Base-by-base conservation (phyloP, 2,888 invertebrate species). In the Drosophila limbata region DNA sequence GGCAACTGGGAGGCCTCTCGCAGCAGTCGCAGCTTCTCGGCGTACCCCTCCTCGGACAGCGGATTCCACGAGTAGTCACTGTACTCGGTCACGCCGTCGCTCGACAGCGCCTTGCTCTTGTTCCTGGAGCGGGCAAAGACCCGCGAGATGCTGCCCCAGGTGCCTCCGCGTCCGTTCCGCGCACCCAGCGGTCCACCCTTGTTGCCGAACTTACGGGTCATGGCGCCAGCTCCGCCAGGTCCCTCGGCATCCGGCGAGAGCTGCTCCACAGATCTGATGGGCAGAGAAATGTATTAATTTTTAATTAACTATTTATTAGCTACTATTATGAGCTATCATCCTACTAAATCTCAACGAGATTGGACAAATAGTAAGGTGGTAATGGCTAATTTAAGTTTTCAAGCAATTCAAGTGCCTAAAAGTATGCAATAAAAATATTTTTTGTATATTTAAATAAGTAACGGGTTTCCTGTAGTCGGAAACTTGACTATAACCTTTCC, bases 91-190 rank as follows among this genome's bases (percentile, higher is more conserved):
- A 87, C 90, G 4, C 90, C 86, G 57, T 92, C 92, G 10, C 91
- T 89, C 4, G 92, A 92, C 35, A 92, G 67, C 6, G 94, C 93
- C 90, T 96, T 96, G 91, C 96, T 96, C 92, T 97, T 95, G 92
- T 97, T 97, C 52, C 97, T 94, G 73, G 96, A 96, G 60, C 97
- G 94, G 0, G 97, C 97, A 89, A 98, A 98, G 33, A 98, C 97
- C 77, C 97, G 94, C 1, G 97, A 97, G 92, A 98, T 98, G 87
- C 97, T 97, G 57, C 97, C 97, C 97, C 97, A 98, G 19, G 95
- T 95, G 10, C 96, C 95, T 15, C 97, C 97, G 1, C 96, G 94
- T 0, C 95, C 95, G 50, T 93, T 92, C 3, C 95, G 93, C 0
- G 93, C 88, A 9, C 92, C 92, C 42, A 92, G 74, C 9, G 93